Conservation (phyloP, 2,888 invertebrate species). For the Agriopis marginaria region DNA sequence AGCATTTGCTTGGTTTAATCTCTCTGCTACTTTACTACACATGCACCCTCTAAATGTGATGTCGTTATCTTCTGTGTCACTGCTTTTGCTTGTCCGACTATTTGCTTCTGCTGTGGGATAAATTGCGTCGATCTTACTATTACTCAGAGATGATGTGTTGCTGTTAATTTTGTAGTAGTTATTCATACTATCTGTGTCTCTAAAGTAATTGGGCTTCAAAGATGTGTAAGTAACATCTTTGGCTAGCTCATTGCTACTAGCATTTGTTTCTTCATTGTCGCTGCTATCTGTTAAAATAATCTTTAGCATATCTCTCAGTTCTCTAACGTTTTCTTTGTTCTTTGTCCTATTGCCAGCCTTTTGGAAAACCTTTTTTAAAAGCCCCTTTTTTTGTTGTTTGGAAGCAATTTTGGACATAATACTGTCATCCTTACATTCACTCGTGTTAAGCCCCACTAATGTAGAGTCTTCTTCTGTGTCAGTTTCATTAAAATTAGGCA, state of each 20-base stretch:
- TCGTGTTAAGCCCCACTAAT: slow-evolving; percentile 40
- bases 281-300: slow-evolving; percentile 67
- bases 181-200: slow-evolving; percentile 62
- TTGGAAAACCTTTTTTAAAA: slow-evolving; percentile 64
- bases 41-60: slow-evolving; percentile 51
- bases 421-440: slow-evolving; percentile 40
- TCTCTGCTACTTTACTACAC: slow-evolving; percentile 62
- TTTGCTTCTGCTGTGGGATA: slow-evolving; percentile 54
- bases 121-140: slow-evolving; percentile 34
- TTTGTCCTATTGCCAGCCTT: slow-evolving; percentile 56
- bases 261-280: slow-evolving; percentile 53
- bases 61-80: slow-evolving; percentile 11
- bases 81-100: slow-evolving; percentile 49
- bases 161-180: slow-evolving; percentile 60
- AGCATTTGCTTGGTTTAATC: slow-evolving; percentile 51
- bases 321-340: slow-evolving; percentile 56
- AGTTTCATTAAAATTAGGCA: slow-evolving; percentile 37
- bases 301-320: slow-evolving; percentile 61
- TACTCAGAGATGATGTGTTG: slow-evolving; percentile 41
- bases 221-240: slow-evolving; percentile 61
- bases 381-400: slow-evolving; percentile 62
- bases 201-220: slow-evolving; percentile 58
- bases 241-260: slow-evolving; percentile 51
- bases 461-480: slow-evolving; percentile 44
- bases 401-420: slow-evolving; percentile 46